These are phyloP conservation scores for Melanotaenia trifasciata DNA, from an alignment of 2,797 vertebrate species.

Conservation along the genomic window DNA sequence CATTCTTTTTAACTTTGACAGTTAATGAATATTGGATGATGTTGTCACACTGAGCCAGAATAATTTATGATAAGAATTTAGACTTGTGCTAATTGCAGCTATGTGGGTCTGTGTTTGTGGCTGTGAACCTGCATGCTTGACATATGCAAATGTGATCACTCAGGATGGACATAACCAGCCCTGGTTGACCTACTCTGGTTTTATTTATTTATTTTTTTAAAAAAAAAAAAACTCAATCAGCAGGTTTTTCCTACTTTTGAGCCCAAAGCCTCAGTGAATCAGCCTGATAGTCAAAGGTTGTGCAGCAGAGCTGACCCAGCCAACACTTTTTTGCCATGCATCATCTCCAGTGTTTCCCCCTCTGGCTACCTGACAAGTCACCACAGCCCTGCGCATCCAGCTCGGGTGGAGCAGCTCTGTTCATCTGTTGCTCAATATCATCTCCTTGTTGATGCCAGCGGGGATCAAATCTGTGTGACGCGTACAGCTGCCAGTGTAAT, in stretches of 20 bases:
- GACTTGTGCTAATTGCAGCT: slow-evolving; percentile 19
- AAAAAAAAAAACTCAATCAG: slow-evolving; percentile 58
- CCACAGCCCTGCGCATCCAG: slow-evolving; percentile 25
- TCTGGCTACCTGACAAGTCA: slow-evolving; percentile 50
- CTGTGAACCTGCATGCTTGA: not conserved
- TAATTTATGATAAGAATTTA: slow-evolving; percentile 36
- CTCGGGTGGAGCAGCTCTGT: slow-evolving; percentile 44
- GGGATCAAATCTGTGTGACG: slow-evolving; percentile 42
- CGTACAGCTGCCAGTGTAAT: slow-evolving; percentile 25
- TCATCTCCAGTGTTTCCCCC: slow-evolving; percentile 65
- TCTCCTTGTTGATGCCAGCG: slow-evolving; percentile 39
- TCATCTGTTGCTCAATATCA: slow-evolving; percentile 49
- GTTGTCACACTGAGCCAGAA: slow-evolving; percentile 33
- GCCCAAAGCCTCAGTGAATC: slow-evolving; percentile 51
- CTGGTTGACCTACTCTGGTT: slow-evolving; percentile 34
- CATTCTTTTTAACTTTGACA: slow-evolving; percentile 2
- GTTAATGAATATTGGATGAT: slow-evolving; percentile 42
- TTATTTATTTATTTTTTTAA: slow-evolving; percentile 3
- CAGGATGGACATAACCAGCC: not conserved
- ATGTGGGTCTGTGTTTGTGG: not conserved
- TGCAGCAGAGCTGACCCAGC: slow-evolving; percentile 57
- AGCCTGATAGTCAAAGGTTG: slow-evolving; percentile 58
- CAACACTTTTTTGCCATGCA: slow-evolving; percentile 48
- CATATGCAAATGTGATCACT: slow-evolving; percentile 10
- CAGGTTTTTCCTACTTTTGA: slow-evolving; percentile 26